Evolutionary conservation across 30 jellyfish, hydroid and myxozoan genomes (phyloP), one percentile per base, ranked within the genome.

Genomic region (Clytia hemisphaerica): DNA sequence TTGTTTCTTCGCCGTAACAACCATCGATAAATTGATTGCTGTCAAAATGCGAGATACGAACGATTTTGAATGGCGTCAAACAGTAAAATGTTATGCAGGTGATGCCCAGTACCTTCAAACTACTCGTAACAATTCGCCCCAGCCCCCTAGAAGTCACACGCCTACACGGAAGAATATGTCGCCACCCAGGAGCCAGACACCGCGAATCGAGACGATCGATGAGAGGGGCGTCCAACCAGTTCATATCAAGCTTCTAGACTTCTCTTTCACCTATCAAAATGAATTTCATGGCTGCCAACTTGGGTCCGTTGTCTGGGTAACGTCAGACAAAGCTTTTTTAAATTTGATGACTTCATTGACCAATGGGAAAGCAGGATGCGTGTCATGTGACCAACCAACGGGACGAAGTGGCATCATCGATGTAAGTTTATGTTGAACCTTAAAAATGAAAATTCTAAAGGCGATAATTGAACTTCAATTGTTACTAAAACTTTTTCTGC

Each of bases 31-130:
- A 37, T 86, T 83, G 26, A 83, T 82, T 44, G 38, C 51, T 24
- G 42, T 83, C 60, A 83, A 83, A 29, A 70, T 83, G 18, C 61
- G 86, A 33, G 95, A 76, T 4, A 49, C 46, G n/a, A 28, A 61
- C 12, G 95, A 83, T 71, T 83, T 83, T 47, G 95, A 83, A 49
- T 83, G 95, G 95, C 85, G 76, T 29, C 79, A 86, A 61, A 75
- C 33, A 5, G 15, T 57, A 1, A 57, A 57, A 57, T 57, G 70
- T 30, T 21, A n/a, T 30, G 25, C 16, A 37, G n/a, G n/a, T n/a
- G n/a, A n/a, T n/a, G n/a, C n/a, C n/a, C n/a, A n/a, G n/a, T n/a
- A n/a, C n/a, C n/a, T n/a, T n/a, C n/a, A n/a, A n/a, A n/a, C n/a
- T n/a, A n/a, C n/a, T n/a, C n/a, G n/a, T n/a, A n/a, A n/a, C n/a